phyloP scores from a whole-genome alignment of 2,888 invertebrate genomes.

The Frankliniella intonsa region DNA sequence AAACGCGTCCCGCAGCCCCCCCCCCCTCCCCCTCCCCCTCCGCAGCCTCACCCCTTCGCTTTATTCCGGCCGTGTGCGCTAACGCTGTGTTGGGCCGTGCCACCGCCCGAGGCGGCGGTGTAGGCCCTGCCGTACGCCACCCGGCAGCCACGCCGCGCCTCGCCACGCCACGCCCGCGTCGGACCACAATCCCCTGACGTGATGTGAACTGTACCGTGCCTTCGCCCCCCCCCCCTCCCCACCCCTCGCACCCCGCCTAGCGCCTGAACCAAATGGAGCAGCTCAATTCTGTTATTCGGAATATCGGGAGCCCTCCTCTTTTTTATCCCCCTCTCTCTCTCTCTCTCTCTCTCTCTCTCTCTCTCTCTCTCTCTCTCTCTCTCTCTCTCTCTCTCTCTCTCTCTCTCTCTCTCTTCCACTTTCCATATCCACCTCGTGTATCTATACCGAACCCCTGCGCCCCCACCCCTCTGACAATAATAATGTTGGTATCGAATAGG shows the following conservation, averaged over 20 bases:
- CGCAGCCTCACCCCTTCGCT: too few species aligned
- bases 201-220: slow-evolving; percentile 4
- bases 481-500: too few species aligned
- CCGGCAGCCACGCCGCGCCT: not conserved
- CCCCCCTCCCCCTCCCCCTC: too few species aligned
- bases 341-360: not conserved
- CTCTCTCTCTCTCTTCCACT: not conserved
- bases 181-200: not conserved
- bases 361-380: not conserved
- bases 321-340: not conserved
- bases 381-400: not conserved
- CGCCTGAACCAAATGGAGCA: not conserved
- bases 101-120: too few species aligned
- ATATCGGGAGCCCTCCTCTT: not conserved
- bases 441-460: not conserved
- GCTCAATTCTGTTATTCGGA: not conserved
- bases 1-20: too few species aligned
- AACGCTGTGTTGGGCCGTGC: too few species aligned
- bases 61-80: too few species aligned
- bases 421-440: not conserved
- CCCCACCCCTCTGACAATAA: not conserved
- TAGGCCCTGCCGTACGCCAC: too few species aligned
- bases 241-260: not conserved
- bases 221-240: not conserved
- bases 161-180: not conserved